These are phyloP conservation scores for Bubo scandiacus DNA, from an alignment of 2,113 vertebrate genomes.

Conservation along the genomic window DNA sequence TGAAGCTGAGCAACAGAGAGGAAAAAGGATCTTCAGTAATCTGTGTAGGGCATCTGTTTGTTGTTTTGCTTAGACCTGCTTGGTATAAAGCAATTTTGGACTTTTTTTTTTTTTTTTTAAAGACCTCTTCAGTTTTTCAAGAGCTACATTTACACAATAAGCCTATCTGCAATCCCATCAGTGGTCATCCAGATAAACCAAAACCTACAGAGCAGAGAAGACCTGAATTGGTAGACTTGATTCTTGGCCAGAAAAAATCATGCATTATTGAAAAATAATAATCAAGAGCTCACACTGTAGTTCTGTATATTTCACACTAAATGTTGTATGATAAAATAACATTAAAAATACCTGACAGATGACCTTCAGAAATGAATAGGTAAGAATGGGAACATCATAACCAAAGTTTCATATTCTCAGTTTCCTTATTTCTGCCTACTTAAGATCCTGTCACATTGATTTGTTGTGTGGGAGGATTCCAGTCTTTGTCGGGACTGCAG, in stretches of 20 bases:
- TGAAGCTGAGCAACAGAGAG: conserved; percentile 3
- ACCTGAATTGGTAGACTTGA: neutral
- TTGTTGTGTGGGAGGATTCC: neutral
- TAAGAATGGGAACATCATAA: neutral
- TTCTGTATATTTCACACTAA: neutral
- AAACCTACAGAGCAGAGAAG: neutral
- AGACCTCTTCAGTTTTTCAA: neutral
- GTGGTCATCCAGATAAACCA: neutral
- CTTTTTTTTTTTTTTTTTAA: neutral
- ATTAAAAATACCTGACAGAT: neutral
- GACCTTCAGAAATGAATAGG: neutral
- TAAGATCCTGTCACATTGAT: neutral
- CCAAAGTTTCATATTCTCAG: neutral
- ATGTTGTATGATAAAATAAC: neutral
- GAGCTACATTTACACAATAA: fast-evolving
- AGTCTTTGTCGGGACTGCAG: neutral
- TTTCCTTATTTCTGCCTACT: neutral
- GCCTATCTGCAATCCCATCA: neutral
- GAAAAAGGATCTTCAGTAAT: neutral
- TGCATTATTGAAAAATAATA: neutral
- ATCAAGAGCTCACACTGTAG: neutral
- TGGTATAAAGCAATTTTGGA: neutral
- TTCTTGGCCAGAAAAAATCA: neutral
- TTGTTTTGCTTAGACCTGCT: neutral
- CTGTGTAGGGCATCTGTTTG: neutral